phyloP scores from a whole-genome alignment of 1,140 invertebrate species.

The Triops longicaudatus region DNA sequence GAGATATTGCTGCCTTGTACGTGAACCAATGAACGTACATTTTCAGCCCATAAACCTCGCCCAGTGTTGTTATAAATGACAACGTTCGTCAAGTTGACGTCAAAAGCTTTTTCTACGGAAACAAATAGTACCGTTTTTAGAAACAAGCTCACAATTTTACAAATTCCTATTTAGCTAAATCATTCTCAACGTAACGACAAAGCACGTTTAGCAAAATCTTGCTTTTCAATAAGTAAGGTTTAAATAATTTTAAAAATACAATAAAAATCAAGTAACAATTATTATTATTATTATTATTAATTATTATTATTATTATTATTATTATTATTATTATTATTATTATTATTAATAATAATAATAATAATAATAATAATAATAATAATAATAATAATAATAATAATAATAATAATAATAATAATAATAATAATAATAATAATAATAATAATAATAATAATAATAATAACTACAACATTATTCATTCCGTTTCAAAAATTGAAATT shows the following conservation, averaged over 20 bases:
- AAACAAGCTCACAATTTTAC: constrained; percentile 2
- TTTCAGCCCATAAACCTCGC: constrained; percentile 78
- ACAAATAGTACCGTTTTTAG: background rate
- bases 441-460: constrained; percentile 23
- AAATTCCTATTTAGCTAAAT: too few species aligned
- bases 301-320: too few species aligned
- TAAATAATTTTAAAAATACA: too few species aligned
- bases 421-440: constrained; percentile 8
- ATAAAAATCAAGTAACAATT: too few species aligned
- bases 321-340: too few species aligned
- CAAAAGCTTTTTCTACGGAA: constrained; percentile 63
- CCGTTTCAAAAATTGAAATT: background rate
- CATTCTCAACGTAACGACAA: too few species aligned
- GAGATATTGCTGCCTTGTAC: constrained; percentile 71
- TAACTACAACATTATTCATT: constrained; percentile 21
- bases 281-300: too few species aligned
- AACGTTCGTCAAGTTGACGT: constrained; percentile 77
- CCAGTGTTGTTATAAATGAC: constrained; percentile 82
- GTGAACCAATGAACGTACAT: constrained; percentile 68
- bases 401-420: constrained; percentile 5
- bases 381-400: too few species aligned
- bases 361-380: too few species aligned
- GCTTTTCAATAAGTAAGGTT: too few species aligned
- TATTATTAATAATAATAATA: too few species aligned
- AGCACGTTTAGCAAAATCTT: too few species aligned